Evolutionary conservation across 2,113 vertebrate genomes (phyloP).

Genomic region (Syrrhaptes paradoxus): DNA sequence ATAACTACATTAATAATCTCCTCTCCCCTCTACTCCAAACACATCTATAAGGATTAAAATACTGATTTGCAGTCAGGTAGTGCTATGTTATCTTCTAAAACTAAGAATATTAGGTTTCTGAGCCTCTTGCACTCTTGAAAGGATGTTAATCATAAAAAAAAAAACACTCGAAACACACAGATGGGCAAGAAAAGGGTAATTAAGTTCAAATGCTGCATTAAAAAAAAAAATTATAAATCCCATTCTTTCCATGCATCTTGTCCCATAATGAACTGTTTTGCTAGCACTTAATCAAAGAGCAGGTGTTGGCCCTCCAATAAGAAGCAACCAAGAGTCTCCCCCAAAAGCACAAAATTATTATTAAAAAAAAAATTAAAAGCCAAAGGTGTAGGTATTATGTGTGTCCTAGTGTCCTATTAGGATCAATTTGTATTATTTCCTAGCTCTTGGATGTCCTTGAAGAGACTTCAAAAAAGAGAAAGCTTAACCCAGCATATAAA

Average conservation of each 20-base stretch:
- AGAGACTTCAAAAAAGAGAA: not conserved
- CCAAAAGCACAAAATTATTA: not conserved
- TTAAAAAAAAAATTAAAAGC: not conserved
- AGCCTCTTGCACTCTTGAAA: not conserved
- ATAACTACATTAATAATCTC: not conserved
- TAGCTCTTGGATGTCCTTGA: not conserved
- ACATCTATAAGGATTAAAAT: not conserved
- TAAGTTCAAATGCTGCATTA: not conserved
- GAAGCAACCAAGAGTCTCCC: not conserved
- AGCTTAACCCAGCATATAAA: not conserved
- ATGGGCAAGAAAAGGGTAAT: not conserved
- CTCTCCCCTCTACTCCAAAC: not conserved
- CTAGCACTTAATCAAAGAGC: not conserved
- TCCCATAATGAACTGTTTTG: not conserved
- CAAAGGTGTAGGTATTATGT: not conserved
- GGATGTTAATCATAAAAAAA: not conserved
- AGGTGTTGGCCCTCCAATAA: not conserved
- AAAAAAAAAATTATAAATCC: not conserved
- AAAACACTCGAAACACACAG: not conserved
- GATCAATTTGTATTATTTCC: not conserved
- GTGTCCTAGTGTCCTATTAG: not conserved
- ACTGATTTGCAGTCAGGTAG: not conserved
- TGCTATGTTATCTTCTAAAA: not conserved
- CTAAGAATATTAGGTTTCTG: not conserved
- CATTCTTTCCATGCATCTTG: not conserved